phyloP scores from a whole-genome alignment of 2,113 vertebrate species.

The Rattus rattus region DNA sequence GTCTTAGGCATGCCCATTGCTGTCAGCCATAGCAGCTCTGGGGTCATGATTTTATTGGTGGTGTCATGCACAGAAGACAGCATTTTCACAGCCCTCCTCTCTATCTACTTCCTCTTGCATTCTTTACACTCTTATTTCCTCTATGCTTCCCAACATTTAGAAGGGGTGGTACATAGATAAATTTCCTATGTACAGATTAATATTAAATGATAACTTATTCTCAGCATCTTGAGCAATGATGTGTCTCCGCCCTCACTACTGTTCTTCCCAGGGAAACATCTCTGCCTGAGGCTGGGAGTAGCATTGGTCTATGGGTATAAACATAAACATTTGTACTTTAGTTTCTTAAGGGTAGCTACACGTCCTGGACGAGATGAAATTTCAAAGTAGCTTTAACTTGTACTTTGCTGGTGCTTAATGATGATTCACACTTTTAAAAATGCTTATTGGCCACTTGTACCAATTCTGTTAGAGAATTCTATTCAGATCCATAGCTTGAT shows the following conservation, averaged over 20 bases:
- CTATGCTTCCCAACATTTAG: background rate
- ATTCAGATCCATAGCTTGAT: background rate
- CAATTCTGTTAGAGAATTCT: background rate
- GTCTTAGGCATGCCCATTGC: background rate
- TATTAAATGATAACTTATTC: no score
- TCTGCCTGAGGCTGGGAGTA: background rate
- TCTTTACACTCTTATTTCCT: background rate
- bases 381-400: background rate
- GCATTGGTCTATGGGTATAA: no score
- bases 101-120: background rate
- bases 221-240: no score
- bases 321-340: background rate
- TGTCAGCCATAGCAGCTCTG: background rate
- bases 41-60: background rate
- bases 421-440: background rate
- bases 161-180: background rate
- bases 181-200: background rate
- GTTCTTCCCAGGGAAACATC: background rate
- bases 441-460: background rate
- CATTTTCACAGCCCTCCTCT: background rate
- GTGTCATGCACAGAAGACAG: background rate
- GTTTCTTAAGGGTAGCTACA: background rate
- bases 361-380: background rate
- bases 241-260: background rate
- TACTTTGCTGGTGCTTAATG: background rate